A percentile compares a stretch with the other conserved stretches of the same genome.
Evolutionary conservation across 2,113 vertebrate species (phyloP).

Genomic region (Dryoscopus gambensis): DNA sequence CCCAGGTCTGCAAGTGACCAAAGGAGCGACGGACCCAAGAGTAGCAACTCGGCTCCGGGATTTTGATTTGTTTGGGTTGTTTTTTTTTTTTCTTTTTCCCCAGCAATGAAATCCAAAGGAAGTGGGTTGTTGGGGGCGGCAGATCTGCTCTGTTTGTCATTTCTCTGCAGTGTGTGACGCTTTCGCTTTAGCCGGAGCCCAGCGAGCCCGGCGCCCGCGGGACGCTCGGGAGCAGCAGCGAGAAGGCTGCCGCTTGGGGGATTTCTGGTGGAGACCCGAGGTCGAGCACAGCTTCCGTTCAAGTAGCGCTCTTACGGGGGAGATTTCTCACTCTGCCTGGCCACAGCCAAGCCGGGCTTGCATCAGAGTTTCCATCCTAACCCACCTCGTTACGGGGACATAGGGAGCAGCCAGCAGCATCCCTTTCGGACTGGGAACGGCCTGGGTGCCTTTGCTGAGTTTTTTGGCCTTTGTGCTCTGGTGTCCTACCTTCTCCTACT

Average conservation of each 20-base stretch:
- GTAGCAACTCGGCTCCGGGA: not conserved
- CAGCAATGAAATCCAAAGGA: not conserved
- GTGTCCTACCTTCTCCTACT: not conserved
- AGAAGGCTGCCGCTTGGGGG: not conserved
- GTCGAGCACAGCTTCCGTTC: slow-evolving; percentile 14
- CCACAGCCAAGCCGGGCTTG: not conserved
- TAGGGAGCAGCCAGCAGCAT: not conserved
- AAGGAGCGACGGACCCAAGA: not conserved
- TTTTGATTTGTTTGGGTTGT: not conserved
- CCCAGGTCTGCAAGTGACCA: not conserved
- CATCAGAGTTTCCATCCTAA: slow-evolving; percentile 15
- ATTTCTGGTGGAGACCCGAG: not conserved
- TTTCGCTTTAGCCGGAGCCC: slow-evolving; percentile 19
- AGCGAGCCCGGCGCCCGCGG: not conserved
- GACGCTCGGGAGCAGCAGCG: not conserved
- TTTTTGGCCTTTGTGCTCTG: not conserved
- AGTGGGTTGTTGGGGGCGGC: not conserved
- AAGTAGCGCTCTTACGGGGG: not conserved
- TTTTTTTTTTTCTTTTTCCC: not conserved
- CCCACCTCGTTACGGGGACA: not conserved
- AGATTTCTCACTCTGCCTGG: not conserved
- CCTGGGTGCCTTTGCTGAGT: not conserved
- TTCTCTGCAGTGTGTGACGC: not conserved
- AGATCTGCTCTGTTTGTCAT: not conserved
- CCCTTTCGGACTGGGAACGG: not conserved